Conservation (phyloP, 2,113 vertebrate species). For the Hippocampus abdominalis region DNA sequence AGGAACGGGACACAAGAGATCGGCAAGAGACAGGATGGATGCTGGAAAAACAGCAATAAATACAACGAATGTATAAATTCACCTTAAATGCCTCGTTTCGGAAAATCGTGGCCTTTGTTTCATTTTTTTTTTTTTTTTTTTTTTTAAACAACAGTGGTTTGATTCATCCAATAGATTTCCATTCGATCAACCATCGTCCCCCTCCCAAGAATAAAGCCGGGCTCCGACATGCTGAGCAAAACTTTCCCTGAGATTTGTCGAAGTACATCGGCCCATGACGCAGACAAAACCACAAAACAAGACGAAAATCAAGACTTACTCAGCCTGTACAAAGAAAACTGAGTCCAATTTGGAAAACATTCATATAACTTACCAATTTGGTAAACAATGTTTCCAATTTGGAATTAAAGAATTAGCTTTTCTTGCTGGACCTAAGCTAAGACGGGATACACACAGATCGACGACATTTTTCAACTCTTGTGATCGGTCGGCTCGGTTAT, state of each 20-base stretch:
- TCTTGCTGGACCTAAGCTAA: conserved; percentile 54
- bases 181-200: conserved; percentile 3
- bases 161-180: conserved; percentile 23
- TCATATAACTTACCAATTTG: conserved; percentile 93
- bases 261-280: conserved; percentile 10
- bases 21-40: conserved; percentile 6
- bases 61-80: not conserved
- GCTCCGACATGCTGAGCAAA: conserved; percentile 24
- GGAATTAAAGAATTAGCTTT: conserved; percentile 83
- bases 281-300: conserved; percentile 28
- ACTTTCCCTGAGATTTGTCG: conserved; percentile 67
- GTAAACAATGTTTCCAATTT: conserved; percentile 99
- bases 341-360: conserved; percentile 86
- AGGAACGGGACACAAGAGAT: conserved; percentile 61
- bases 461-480: not conserved
- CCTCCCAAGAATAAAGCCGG: not conserved
- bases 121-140: not conserved
- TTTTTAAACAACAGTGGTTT: conserved; percentile 21
- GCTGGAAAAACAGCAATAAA: not conserved
- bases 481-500: too few relatives aligned
- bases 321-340: conserved; percentile 57
- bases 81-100: not conserved
- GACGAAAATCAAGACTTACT: conserved; percentile 21
- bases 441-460: conserved; percentile 3
- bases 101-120: not conserved